Evolutionary conservation across 2,888 invertebrate genomes (phyloP).

Genomic region (Selenia dentaria): DNA sequence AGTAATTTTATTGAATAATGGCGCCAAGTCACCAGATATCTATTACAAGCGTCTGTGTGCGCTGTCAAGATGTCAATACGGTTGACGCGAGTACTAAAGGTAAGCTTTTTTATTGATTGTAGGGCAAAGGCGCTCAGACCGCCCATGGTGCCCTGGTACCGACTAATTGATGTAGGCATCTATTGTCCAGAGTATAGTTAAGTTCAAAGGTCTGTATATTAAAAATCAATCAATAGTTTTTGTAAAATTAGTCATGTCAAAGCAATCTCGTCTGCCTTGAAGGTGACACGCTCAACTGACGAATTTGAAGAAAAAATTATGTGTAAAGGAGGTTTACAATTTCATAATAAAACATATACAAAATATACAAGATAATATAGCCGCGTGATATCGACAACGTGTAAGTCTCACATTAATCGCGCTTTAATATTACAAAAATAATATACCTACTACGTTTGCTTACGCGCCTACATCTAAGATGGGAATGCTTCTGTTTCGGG

Average conservation of each 20-base stretch:
- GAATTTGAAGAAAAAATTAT: too few relatives aligned
- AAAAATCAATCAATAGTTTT: constrained; percentile 63
- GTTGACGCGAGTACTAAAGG: constrained; percentile 33
- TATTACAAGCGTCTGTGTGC: constrained; percentile 15
- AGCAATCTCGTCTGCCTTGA: constrained; percentile 2
- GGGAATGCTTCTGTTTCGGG: too few relatives aligned
- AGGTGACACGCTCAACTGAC: not conserved
- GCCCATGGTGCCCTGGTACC: constrained; percentile 54
- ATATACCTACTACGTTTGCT: too few relatives aligned
- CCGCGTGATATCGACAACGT: too few relatives aligned
- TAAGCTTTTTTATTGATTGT: constrained; percentile 57
- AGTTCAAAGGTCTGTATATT: constrained; percentile 67
- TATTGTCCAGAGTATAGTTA: constrained; percentile 56
- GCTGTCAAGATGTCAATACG: constrained; percentile 54
- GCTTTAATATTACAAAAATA: too few relatives aligned
- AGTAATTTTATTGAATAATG: constrained; percentile 14
- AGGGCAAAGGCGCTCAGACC: constrained; percentile 62
- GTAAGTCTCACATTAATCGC: too few relatives aligned
- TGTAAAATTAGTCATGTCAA: constrained; percentile 49
- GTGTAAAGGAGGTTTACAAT: too few relatives aligned
- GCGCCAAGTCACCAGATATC: constrained; percentile 18
- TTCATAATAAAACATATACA: too few relatives aligned
- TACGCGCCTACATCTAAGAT: too few relatives aligned
- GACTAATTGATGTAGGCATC: constrained; percentile 61
- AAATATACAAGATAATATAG: too few relatives aligned